Percentiles rank a stretch among this genome's conserved stretches.
Conservation (phyloP, 1,140 invertebrate species). For the Drosophila bipectinata region DNA sequence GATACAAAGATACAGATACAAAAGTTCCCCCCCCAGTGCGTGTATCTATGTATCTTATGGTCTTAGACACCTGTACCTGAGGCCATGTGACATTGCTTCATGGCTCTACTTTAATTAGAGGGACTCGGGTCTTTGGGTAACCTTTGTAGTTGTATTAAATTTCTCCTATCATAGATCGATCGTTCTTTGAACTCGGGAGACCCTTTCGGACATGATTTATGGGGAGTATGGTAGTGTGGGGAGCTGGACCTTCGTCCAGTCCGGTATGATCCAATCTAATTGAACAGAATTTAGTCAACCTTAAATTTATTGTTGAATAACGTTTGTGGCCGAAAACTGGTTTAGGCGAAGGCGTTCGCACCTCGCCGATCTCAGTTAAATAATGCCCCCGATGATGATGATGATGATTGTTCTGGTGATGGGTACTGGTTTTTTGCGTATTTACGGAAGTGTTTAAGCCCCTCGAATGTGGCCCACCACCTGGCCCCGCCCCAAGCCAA, state of each 20-base stretch:
- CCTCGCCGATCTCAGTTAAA: slow-evolving; percentile 44
- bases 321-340: slow-evolving; percentile 51
- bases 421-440: slow-evolving; percentile 70
- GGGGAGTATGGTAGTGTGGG: no score
- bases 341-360: slow-evolving; percentile 45
- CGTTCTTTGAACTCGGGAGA: slow-evolving; percentile 18
- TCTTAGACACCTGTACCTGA: slow-evolving; percentile 37
- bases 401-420: slow-evolving; percentile 56
- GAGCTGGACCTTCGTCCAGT: neutral
- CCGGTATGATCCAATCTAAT: slow-evolving; percentile 27
- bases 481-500: slow-evolving; percentile 54
- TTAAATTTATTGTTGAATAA: slow-evolving; percentile 55
- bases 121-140: slow-evolving; percentile 6
- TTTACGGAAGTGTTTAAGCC: slow-evolving; percentile 71
- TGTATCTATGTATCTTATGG: slow-evolving; percentile 9
- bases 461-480: slow-evolving; percentile 22
- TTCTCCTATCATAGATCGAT: slow-evolving; percentile 43
- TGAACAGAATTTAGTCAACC: slow-evolving; percentile 42
- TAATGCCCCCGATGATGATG: slow-evolving; percentile 54
- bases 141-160: slow-evolving; percentile 42
- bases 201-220: slow-evolving; percentile 35
- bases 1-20: slow-evolving; percentile 40
- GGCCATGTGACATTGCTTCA: slow-evolving; percentile 44
- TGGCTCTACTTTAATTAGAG: slow-evolving; percentile 33
- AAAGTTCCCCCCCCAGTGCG: neutral